A percentile compares a stretch with the other conserved stretches of the same genome.
phyloP scores from a whole-genome alignment of 1,140 invertebrate genomes.

The Sitophilus oryzae region DNA sequence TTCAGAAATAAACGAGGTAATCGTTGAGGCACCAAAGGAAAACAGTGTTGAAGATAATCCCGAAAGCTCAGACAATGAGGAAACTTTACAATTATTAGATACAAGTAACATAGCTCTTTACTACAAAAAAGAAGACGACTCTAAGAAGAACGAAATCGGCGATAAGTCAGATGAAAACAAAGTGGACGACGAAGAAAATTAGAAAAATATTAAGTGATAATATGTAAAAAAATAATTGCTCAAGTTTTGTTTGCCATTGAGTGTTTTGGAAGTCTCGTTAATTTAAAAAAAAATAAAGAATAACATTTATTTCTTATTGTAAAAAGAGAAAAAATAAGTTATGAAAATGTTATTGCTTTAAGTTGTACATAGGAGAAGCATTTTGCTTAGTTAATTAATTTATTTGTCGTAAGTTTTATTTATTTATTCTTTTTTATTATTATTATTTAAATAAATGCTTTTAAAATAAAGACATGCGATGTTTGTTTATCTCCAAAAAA shows the following conservation, averaged over 20 bases:
- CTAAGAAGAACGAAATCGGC: constrained; percentile 8
- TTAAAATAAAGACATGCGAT: too few relatives aligned
- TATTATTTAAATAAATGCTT: too few relatives aligned
- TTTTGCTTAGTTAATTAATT: too few relatives aligned
- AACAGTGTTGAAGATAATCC: constrained; percentile 9
- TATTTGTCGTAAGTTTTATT: not conserved
- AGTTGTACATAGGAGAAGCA: too few relatives aligned
- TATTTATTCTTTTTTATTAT: too few relatives aligned
- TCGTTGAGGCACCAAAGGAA: constrained; percentile 26
- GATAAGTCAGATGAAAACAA: constrained; percentile 11
- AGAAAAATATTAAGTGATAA: not conserved
- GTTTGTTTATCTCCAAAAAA: too few relatives aligned
- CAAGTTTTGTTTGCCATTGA: not conserved
- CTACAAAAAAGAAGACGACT: constrained; percentile 42
- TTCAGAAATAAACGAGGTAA: constrained; percentile 21
- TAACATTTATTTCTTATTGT: not conserved
- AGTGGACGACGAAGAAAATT: constrained; percentile 6
- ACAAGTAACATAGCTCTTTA: constrained; percentile 52
- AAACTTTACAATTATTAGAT: constrained; percentile 42
- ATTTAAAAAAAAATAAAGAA: too few relatives aligned
- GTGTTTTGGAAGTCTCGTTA: too few relatives aligned
- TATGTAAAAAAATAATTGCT: not conserved
- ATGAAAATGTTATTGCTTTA: too few relatives aligned
- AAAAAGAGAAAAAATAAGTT: not conserved
- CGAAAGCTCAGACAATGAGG: constrained; percentile 13